These are phyloP conservation scores for Syngnathus typhle DNA, from an alignment of 2,113 vertebrate genomes.

Conservation along the genomic window DNA sequence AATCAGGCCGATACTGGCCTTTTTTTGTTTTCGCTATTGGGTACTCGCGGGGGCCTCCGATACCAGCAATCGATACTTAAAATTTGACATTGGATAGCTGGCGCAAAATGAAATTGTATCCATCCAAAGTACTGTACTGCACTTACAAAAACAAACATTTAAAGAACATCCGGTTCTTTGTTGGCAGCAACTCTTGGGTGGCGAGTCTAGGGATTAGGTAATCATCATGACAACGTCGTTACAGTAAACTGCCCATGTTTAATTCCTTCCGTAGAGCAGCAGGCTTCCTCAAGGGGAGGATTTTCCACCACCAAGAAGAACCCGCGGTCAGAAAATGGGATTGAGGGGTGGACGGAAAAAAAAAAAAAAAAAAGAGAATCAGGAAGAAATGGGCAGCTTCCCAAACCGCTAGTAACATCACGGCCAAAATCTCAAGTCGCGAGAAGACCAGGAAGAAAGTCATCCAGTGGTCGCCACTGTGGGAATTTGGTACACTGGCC, in stretches of 20 bases:
- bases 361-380: slow-evolving; percentile 34
- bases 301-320: slow-evolving; percentile 59
- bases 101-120: no score
- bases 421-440: slow-evolving; percentile 46
- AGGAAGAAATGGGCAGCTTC: slow-evolving; percentile 53
- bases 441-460: slow-evolving; percentile 54
- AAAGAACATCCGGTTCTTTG: slow-evolving; percentile 9
- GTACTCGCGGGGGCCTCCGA: no score
- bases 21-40: no score
- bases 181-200: slow-evolving; percentile 17
- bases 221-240: slow-evolving; percentile 67
- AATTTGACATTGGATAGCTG: no score
- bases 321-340: slow-evolving; percentile 21
- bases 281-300: slow-evolving; percentile 57
- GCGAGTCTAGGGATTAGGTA: slow-evolving; percentile 52
- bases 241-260: slow-evolving; percentile 67
- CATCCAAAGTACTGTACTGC: no score
- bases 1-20: no score
- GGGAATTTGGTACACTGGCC: slow-evolving; percentile 71
- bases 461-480: slow-evolving; percentile 65
- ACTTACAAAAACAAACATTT: neutral
- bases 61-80: no score
- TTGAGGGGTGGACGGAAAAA: slow-evolving; percentile 8
- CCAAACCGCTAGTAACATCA: slow-evolving; percentile 65
- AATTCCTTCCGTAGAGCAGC: slow-evolving; percentile 63